Evolutionary conservation across 2,113 vertebrate genomes (phyloP).

Genomic region (Capreolus pygargus): DNA sequence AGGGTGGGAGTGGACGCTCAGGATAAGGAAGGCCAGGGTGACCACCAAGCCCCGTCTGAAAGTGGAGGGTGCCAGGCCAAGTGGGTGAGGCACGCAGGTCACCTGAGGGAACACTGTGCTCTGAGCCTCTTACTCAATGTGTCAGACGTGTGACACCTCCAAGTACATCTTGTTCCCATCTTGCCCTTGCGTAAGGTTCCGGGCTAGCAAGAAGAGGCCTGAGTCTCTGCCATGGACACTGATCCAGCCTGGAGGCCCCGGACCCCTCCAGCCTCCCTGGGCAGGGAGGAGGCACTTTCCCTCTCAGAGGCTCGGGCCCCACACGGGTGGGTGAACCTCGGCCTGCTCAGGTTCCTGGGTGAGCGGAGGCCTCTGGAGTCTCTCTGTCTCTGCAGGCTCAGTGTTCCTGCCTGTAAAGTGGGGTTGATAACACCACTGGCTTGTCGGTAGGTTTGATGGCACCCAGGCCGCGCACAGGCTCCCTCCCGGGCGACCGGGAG

Average conservation of each 20-base stretch:
- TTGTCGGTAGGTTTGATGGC: fast-evolving
- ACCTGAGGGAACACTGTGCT: background rate
- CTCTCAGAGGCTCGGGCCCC: background rate
- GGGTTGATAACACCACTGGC: fast-evolving
- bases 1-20: background rate
- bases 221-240: background rate
- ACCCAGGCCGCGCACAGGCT: background rate
- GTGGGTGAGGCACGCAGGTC: background rate
- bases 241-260: background rate
- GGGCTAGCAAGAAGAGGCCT: background rate
- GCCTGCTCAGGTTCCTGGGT: background rate
- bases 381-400: background rate
- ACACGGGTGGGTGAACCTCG: background rate
- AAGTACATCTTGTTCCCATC: background rate
- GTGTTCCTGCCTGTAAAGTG: background rate
- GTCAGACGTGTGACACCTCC: background rate
- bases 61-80: background rate
- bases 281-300: background rate
- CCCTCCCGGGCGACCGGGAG: background rate
- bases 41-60: background rate
- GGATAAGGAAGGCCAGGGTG: background rate
- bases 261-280: background rate
- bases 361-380: background rate
- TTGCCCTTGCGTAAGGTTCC: background rate
- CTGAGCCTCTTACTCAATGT: background rate